Conservation (phyloP, 2,797 vertebrate species). For the Tokudaia muenninki region DNA sequence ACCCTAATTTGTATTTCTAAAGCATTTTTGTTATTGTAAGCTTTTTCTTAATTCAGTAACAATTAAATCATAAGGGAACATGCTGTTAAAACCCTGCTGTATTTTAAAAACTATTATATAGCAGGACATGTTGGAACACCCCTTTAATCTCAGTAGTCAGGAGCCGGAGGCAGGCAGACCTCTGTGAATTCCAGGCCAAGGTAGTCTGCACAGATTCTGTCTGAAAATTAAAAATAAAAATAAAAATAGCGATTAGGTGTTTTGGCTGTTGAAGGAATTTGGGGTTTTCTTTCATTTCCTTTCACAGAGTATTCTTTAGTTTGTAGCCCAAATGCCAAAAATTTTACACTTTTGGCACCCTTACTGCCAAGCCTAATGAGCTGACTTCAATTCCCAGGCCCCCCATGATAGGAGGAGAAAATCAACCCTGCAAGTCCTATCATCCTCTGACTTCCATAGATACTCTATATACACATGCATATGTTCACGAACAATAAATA, state of each 20-base stretch:
- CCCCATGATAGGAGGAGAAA: not conserved
- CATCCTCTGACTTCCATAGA: not conserved
- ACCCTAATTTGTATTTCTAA: slow-evolving; percentile 41
- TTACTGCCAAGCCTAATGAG: not conserved
- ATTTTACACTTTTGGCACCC: not conserved
- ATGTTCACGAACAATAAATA: not conserved
- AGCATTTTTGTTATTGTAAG: slow-evolving; percentile 27
- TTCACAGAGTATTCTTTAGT: not conserved
- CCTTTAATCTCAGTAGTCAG: not conserved
- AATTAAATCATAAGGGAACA: slow-evolving; percentile 4
- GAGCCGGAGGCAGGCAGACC: not conserved
- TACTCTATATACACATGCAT: not conserved
- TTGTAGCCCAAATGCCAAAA: not conserved
- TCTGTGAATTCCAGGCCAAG: not conserved
- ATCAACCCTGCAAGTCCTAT: not conserved
- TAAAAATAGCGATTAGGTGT: not conserved
- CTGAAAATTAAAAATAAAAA: not conserved
- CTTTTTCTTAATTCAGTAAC: slow-evolving; percentile 21
- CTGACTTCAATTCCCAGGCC: not conserved
- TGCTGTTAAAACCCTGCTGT: slow-evolving; percentile 49
- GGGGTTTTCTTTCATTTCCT: not conserved
- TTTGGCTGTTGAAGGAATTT: not conserved
- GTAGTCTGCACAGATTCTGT: not conserved
- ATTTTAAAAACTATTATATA: not conserved
- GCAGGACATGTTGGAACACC: too few species aligned